Percentiles rank a stretch among this genome's conserved stretches.
These are phyloP conservation scores for Conus canariensis DNA, from an alignment of 2,888 invertebrate species.

Conservation along the genomic window DNA sequence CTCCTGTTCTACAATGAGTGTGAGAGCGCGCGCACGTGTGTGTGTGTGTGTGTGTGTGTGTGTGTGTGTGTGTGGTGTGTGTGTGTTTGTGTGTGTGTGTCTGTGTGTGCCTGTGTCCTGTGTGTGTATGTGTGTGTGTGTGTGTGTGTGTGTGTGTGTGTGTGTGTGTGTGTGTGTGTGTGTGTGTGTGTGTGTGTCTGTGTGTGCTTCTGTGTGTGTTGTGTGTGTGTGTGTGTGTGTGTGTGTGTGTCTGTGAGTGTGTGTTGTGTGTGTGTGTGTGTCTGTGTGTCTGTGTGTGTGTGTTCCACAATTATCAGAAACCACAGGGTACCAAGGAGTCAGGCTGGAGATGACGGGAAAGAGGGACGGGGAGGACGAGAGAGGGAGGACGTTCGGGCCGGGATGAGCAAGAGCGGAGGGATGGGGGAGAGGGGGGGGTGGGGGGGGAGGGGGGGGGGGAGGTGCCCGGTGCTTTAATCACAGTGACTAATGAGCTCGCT, in stretches of 20 bases:
- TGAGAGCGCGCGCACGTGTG: neutral
- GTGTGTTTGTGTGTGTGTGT: slow-evolving; percentile 23
- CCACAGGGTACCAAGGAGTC: too few species aligned
- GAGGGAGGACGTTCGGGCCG: neutral
- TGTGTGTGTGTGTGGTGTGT: slow-evolving; percentile 35
- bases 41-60: slow-evolving; percentile 39
- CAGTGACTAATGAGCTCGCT: too few species aligned
- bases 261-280: slow-evolving; percentile 14
- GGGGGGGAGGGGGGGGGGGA: too few species aligned
- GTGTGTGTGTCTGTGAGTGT: neutral
- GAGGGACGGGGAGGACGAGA: too few species aligned
- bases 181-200: too few species aligned
- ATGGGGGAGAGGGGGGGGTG: too few species aligned
- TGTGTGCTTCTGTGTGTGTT: slow-evolving; percentile 8
- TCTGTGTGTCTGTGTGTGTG: neutral
- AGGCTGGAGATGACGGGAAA: too few species aligned
- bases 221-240: neutral
- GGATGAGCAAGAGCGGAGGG: too few species aligned
- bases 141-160: neutral
- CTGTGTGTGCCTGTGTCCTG: slow-evolving; percentile 17
- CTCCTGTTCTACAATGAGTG: too few species aligned
- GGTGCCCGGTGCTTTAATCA: too few species aligned
- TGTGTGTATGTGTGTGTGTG: slow-evolving; percentile 10
- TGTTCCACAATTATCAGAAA: too few species aligned
- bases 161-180: too few species aligned